Conservation (phyloP, 1,140 invertebrate genomes). For the Zophobas morio region DNA sequence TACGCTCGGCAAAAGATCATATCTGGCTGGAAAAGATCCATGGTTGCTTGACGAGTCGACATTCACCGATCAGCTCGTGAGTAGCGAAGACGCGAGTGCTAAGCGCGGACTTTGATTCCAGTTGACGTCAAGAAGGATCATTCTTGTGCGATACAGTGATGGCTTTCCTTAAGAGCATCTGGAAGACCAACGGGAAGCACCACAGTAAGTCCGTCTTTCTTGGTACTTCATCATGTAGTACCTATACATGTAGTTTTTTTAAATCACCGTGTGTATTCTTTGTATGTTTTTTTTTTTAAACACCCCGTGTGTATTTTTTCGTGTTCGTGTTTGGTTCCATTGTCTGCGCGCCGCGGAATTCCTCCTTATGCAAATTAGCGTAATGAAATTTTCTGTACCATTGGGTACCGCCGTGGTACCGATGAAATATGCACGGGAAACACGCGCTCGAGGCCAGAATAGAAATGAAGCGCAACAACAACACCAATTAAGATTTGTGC, state of each 20-base stretch:
- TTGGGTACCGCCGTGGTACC: slow-evolving; percentile 12
- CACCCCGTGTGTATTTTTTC: no score
- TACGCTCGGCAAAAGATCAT: slow-evolving; percentile 21
- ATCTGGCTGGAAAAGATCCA: slow-evolving; percentile 36
- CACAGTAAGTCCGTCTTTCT: slow-evolving; percentile 75
- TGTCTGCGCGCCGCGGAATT: slow-evolving; percentile 9
- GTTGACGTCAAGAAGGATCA: neutral
- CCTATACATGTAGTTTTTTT: no score
- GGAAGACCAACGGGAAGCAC: slow-evolving; percentile 78
- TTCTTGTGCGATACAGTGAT: slow-evolving; percentile 60
- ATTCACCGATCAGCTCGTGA: slow-evolving; percentile 45
- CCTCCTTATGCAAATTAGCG: slow-evolving; percentile 53
- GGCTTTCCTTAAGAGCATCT: slow-evolving; percentile 76
- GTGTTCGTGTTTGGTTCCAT: slow-evolving; percentile 28
- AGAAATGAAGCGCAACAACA: neutral
- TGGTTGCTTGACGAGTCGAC: slow-evolving; percentile 16
- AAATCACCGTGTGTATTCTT: no score
- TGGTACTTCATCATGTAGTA: no score
- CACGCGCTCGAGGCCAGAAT: slow-evolving; percentile 5
- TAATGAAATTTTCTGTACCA: slow-evolving; percentile 25
- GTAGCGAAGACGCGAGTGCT: slow-evolving; percentile 35
- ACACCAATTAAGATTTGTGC: no score
- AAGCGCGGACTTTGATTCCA: slow-evolving; percentile 16
- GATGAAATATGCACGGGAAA: neutral
- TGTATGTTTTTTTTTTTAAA: no score